Conservation (phyloP, 2,113 vertebrate genomes). For the Corythornis cristatus region DNA sequence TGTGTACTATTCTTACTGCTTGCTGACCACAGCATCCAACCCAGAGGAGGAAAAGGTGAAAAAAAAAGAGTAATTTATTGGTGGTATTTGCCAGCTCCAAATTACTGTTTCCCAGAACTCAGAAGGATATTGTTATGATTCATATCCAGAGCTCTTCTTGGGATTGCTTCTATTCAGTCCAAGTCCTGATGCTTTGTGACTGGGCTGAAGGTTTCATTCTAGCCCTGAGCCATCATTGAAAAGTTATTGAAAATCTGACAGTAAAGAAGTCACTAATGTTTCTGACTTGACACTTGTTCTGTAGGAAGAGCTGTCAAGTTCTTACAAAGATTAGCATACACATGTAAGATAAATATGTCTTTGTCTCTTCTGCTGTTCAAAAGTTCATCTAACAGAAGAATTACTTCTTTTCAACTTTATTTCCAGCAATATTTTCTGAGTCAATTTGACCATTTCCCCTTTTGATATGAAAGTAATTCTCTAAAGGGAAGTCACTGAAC, state of each 20-base stretch:
- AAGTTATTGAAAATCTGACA: background rate
- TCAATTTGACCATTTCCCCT: conserved; percentile 49
- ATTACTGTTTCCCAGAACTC: background rate
- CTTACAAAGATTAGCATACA: background rate
- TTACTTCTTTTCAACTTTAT: conserved; percentile 33
- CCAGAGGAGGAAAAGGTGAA: background rate
- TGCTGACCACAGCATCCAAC: background rate
- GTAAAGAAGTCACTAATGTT: background rate
- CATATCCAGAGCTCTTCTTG: background rate
- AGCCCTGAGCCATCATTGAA: background rate
- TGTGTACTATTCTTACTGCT: background rate
- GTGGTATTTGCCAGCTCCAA: background rate
- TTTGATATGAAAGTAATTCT: conserved; percentile 53
- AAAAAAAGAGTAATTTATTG: background rate
- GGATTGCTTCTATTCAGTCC: background rate
- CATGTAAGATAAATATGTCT: background rate
- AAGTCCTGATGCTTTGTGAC: background rate
- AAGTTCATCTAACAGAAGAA: conserved; percentile 18
- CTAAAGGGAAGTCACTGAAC: conserved; percentile 21
- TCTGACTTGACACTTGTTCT: background rate
- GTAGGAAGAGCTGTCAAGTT: background rate
- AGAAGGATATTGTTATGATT: background rate
- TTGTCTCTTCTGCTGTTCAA: background rate
- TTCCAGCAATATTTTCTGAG: conserved; percentile 38
- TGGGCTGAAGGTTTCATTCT: background rate